Percentiles rank a stretch among this genome's conserved stretches.
Evolutionary conservation across 2,797 vertebrate species (phyloP).

Genomic region (Lindbergichthys nudifrons): DNA sequence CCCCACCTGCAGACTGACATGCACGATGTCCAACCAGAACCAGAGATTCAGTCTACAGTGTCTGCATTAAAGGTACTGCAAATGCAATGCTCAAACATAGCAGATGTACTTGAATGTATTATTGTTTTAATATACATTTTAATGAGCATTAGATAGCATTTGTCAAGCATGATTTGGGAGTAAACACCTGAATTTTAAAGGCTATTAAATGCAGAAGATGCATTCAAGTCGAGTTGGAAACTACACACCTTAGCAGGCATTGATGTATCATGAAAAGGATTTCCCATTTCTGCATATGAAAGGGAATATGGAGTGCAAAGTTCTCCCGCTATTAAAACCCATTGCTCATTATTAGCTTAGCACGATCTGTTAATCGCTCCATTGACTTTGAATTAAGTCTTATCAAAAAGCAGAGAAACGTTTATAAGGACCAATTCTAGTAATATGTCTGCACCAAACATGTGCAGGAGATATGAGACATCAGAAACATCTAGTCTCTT

Average conservation of each 20-base stretch:
- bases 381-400: constrained; percentile 72
- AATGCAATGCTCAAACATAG: not conserved
- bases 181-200: not conserved
- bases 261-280: constrained; percentile 7
- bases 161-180: too few relatives aligned
- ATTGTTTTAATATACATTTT: not conserved
- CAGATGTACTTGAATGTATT: not conserved
- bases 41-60: constrained; percentile 73
- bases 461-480: constrained; percentile 64
- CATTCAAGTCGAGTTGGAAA: too few relatives aligned
- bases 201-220: constrained; percentile 18
- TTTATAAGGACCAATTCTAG: constrained; percentile 71
- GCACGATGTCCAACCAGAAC: constrained; percentile 75
- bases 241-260: constrained; percentile 6
- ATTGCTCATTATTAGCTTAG: constrained; percentile 59
- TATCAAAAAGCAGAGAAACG: constrained; percentile 60
- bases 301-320: constrained; percentile 27
- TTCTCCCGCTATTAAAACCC: constrained; percentile 36
- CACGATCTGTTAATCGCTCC: constrained; percentile 48
- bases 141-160: too few relatives aligned
- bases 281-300: constrained; percentile 22
- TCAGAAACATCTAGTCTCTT: constrained; percentile 66
- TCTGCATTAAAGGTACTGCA: constrained; percentile 85
- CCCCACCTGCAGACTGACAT: constrained; percentile 73
- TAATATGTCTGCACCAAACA: constrained; percentile 54